These are phyloP conservation scores for Polyommatus iphigenia DNA, from an alignment of 2,888 invertebrate genomes.

Conservation along the genomic window DNA sequence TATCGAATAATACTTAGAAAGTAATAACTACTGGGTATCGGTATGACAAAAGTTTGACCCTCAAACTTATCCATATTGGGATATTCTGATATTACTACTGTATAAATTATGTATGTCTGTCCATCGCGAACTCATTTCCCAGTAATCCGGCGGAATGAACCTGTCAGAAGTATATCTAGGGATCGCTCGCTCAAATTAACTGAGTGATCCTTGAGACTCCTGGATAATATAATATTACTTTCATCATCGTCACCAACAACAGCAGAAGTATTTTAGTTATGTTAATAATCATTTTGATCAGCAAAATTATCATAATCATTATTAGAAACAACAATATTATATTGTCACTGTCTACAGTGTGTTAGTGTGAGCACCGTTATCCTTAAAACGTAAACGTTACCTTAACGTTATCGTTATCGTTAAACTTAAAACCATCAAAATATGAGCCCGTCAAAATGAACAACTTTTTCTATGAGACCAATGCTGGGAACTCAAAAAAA, in stretches of 20 bases:
- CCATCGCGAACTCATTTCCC: not conserved
- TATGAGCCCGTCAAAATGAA: no score
- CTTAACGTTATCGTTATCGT: no score
- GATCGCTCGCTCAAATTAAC: not conserved
- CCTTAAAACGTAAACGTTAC: no score
- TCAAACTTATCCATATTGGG: not conserved
- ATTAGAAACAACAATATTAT: not conserved
- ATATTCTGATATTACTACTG: not conserved
- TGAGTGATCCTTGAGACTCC: not conserved
- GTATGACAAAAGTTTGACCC: not conserved
- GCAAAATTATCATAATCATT: not conserved
- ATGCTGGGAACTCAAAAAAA: no score
- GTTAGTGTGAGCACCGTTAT: no score
- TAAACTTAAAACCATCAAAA: no score
- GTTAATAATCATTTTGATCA: no score
- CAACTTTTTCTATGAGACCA: no score
- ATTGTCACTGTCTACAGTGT: not conserved
- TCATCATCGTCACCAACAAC: not conserved
- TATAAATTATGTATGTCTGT: not conserved
- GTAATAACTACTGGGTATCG: not conserved
- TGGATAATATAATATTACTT: constrained; percentile 4
- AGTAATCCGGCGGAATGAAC: not conserved
- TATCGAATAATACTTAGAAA: not conserved
- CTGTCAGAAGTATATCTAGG: not conserved
- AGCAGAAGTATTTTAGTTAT: no score